Percentiles rank a stretch among this genome's conserved stretches.
phyloP scores from a whole-genome alignment of 2,113 vertebrate species.

The Telmatochromis sp. region DNA sequence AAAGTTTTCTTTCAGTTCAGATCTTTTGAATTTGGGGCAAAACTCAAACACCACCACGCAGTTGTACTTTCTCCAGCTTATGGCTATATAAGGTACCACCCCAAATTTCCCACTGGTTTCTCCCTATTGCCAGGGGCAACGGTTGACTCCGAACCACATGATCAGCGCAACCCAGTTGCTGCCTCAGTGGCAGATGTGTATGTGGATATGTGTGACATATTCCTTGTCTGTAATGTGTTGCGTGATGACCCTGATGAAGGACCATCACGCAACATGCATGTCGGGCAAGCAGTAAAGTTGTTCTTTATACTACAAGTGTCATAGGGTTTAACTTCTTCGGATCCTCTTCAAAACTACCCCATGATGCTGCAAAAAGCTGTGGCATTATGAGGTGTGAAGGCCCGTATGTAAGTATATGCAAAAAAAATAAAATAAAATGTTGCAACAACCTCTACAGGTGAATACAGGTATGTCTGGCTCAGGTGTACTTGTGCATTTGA shows the following conservation, averaged over 20 bases:
- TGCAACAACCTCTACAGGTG: not conserved
- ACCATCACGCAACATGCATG: not conserved
- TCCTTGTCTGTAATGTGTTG: not conserved
- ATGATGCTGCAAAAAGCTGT: not conserved
- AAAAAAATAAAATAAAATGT: not conserved
- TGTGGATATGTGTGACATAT: not conserved
- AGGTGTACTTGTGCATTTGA: not conserved
- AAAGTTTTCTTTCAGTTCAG: not conserved
- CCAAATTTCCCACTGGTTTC: not conserved
- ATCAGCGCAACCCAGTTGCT: not conserved
- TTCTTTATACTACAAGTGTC: not conserved
- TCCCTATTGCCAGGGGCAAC: not conserved
- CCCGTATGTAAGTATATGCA: not conserved
- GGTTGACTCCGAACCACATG: not conserved
- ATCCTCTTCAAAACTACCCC: not conserved
- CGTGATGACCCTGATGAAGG: not conserved
- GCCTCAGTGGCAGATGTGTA: not conserved
- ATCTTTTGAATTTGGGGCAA: not conserved
- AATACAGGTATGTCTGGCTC: not conserved
- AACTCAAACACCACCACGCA: not conserved
- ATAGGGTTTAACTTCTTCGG: not conserved
- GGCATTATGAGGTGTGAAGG: not conserved
- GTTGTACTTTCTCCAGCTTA: not conserved
- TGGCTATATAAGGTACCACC: not conserved
- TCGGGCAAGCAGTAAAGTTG: not conserved